A percentile compares a stretch with the other conserved stretches of the same genome.
These are phyloP conservation scores for Eonycteris spelaea DNA, from an alignment of 2,113 vertebrate genomes.

Conservation along the genomic window DNA sequence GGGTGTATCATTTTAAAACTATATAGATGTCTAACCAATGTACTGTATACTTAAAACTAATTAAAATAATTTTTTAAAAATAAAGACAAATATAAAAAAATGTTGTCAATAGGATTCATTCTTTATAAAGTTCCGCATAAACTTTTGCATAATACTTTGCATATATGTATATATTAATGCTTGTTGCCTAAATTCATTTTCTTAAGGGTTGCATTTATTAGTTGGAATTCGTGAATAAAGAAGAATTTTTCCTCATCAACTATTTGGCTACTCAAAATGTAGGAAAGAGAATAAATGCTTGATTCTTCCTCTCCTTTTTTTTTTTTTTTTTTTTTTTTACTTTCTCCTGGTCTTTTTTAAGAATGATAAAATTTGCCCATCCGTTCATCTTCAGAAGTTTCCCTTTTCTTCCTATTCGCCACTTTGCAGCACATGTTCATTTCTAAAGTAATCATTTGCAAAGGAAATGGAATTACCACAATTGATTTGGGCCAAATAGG, in stretches of 20 bases:
- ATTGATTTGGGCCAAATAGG: not conserved
- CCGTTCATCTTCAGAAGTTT: not conserved
- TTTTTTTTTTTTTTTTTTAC: not conserved
- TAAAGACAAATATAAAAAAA: not conserved
- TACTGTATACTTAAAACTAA: too few relatives aligned
- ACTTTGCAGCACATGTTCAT: not conserved
- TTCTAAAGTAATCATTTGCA: not conserved
- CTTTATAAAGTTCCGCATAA: not conserved
- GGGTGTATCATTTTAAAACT: too few relatives aligned
- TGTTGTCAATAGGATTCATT: not conserved
- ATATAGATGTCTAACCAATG: too few relatives aligned
- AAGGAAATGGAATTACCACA: not conserved
- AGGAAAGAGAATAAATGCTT: not conserved
- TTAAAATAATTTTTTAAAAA: too few relatives aligned
- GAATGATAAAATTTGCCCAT: not conserved
- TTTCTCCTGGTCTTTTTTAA: not conserved
- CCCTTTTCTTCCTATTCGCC: not conserved
- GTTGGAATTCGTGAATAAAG: constrained; percentile 15
- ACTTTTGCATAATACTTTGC: not conserved
- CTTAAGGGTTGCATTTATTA: not conserved
- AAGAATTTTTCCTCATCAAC: not conserved
- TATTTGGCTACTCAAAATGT: not conserved
- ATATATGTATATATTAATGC: not conserved
- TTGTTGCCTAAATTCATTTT: not conserved
- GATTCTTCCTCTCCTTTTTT: not conserved